Conservation (phyloP, 2,113 vertebrate species). For the human (Homo sapiens) region DNA sequence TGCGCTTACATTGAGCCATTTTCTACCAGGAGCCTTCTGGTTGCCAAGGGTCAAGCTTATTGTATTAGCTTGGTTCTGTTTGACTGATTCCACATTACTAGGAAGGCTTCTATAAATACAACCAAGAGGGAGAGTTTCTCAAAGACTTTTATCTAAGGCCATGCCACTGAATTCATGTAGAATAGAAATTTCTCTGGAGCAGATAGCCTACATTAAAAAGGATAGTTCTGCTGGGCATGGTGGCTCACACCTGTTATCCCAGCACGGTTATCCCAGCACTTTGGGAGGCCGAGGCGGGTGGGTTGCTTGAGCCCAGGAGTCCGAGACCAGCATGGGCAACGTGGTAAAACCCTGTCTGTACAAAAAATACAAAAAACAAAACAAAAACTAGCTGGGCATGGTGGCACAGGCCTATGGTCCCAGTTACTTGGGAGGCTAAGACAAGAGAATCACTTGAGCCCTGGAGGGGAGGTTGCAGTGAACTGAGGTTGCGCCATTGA, state of each 20-base stretch:
- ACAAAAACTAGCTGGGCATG: not conserved
- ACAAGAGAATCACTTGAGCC: too few relatives aligned
- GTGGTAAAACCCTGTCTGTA: not conserved
- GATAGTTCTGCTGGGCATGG: not conserved
- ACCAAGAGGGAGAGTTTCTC: not conserved
- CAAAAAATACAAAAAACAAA: not conserved
- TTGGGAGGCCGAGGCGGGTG: not conserved
- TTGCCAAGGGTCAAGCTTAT: not conserved
- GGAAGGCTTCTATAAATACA: not conserved
- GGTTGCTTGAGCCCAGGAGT: not conserved
- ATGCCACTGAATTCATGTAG: not conserved
- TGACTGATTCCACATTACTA: not conserved
- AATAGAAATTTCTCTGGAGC: not conserved
- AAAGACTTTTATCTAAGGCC: not conserved
- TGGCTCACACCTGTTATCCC: not conserved
- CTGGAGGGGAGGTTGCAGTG: too few relatives aligned
- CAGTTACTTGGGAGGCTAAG: too few relatives aligned
- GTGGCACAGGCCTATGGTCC: not conserved
- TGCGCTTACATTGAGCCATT: not conserved
- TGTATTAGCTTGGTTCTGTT: not conserved
- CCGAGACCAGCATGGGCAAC: not conserved
- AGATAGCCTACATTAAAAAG: not conserved
- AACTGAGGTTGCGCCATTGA: not conserved
- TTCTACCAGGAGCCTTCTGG: not conserved
- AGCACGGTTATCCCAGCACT: not conserved